Evolutionary conservation across 2,888 invertebrate genomes (phyloP).

Genomic region (Campopleginae sp.): DNA sequence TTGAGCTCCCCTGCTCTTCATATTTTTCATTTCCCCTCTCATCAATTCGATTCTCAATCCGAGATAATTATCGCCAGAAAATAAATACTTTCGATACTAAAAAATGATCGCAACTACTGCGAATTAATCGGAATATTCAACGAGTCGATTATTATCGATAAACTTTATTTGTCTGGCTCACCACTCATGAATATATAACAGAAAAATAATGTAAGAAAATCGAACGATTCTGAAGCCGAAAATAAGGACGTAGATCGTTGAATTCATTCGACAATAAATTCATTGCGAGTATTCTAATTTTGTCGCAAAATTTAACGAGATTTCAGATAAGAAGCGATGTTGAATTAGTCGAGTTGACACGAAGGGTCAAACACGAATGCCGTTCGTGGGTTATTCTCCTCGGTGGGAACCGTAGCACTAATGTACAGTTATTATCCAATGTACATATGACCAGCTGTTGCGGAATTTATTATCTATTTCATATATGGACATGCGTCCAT

Average conservation of each 20-base stretch:
- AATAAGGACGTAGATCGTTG: not conserved
- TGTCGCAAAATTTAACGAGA: slow-evolving; percentile 19
- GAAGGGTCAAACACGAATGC: slow-evolving; percentile 53
- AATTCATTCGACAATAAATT: not conserved
- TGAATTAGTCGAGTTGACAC: slow-evolving; percentile 33
- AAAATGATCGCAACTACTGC: not conserved
- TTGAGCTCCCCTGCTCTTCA: not conserved
- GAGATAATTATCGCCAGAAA: not conserved
- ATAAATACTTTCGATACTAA: not conserved
- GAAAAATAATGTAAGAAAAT: too few relatives aligned
- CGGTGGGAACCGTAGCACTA: slow-evolving; percentile 50
- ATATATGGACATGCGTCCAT: not conserved
- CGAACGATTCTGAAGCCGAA: too few relatives aligned
- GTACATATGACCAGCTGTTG: slow-evolving; percentile 48
- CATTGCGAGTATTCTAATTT: slow-evolving; percentile 10
- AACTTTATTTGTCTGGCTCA: too few relatives aligned
- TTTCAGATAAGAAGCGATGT: slow-evolving; percentile 27
- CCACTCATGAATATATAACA: too few relatives aligned
- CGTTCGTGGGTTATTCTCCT: slow-evolving; percentile 29
- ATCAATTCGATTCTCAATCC: too few relatives aligned
- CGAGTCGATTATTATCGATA: not conserved
- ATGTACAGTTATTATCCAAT: slow-evolving; percentile 48
- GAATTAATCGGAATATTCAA: not conserved
- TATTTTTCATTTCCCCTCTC: not conserved
- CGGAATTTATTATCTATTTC: slow-evolving; percentile 27